phyloP scores from a whole-genome alignment of 1,140 invertebrate genomes.

The Eufriesea mexicana region DNA sequence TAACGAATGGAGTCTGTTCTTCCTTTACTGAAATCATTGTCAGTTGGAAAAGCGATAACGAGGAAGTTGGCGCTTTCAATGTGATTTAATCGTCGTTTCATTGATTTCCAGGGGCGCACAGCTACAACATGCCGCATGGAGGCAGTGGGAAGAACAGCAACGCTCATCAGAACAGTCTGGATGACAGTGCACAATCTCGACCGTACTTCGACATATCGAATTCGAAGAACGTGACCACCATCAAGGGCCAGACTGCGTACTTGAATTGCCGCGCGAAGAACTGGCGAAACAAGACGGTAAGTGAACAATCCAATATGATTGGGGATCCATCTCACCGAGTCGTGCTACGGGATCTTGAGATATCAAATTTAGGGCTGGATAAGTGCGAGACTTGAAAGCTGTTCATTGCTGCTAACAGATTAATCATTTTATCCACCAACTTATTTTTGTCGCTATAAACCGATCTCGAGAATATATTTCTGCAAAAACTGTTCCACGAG shows the following conservation, averaged over 20 bases:
- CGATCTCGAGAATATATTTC: no score
- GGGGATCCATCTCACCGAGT: not conserved
- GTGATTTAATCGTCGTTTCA: slow-evolving; percentile 18
- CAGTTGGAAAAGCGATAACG: not conserved
- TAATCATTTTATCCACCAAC: no score
- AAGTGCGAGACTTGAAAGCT: no score
- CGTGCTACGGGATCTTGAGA: not conserved
- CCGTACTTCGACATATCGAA: slow-evolving; percentile 88
- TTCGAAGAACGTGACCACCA: slow-evolving; percentile 90
- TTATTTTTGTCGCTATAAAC: no score
- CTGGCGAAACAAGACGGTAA: slow-evolving; percentile 93
- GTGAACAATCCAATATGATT: slow-evolving; percentile 60
- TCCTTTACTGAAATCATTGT: not conserved
- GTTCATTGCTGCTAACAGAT: no score
- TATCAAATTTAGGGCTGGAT: not conserved
- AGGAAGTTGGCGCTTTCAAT: not conserved
- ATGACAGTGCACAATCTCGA: slow-evolving; percentile 77
- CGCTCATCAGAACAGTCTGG: slow-evolving; percentile 75
- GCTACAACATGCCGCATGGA: slow-evolving; percentile 73
- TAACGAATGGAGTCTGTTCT: not conserved
- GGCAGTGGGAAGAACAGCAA: slow-evolving; percentile 74
- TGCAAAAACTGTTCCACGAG: no score
- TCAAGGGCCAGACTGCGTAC: slow-evolving; percentile 92
- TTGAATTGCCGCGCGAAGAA: slow-evolving; percentile 93
- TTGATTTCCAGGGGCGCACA: slow-evolving; percentile 71